phyloP scores from a whole-genome alignment of 2,888 invertebrate species.

The Chloroclysta siterata region DNA sequence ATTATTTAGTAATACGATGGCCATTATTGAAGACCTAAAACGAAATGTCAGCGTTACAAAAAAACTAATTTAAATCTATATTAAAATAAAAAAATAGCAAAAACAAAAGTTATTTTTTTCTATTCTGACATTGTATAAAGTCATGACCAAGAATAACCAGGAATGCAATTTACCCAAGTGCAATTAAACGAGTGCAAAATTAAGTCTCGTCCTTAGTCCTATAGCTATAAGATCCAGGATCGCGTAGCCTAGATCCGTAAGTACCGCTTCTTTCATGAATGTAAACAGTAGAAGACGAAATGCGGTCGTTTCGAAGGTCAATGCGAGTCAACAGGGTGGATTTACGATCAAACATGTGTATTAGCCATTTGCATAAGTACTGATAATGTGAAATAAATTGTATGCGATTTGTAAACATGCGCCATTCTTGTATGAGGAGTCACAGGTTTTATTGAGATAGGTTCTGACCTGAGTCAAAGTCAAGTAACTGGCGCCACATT shows the following conservation, averaged over 20 bases:
- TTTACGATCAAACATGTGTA: conserved; percentile 37
- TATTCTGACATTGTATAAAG: conserved; percentile 31
- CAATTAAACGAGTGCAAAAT: conserved; percentile 18
- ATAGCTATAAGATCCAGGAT: conserved; percentile 20
- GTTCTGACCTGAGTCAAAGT: conserved; percentile 10
- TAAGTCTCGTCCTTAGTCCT: conserved; percentile 1
- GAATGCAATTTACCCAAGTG: conserved; percentile 35
- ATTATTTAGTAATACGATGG: no score
- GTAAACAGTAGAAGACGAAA: conserved; percentile 39
- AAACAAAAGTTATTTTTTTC: no score
- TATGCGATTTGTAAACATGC: conserved; percentile 34
- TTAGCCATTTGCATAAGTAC: conserved; percentile 29
- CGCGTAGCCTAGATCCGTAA: conserved; percentile 16
- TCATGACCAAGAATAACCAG: conserved; percentile 35
- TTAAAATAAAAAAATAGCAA: no score
- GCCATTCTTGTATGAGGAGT: conserved; percentile 26
- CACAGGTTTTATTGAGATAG: conserved; percentile 25
- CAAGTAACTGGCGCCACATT: neutral
- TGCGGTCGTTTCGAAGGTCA: conserved; percentile 40
- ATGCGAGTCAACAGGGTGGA: conserved; percentile 29
- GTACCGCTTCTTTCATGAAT: conserved; percentile 19
- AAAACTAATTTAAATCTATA: no score
- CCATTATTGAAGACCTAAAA: no score
- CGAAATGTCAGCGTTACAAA: no score
- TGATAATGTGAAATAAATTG: conserved; percentile 26